A percentile compares a stretch with the other conserved stretches of the same genome.
phyloP scores from a whole-genome alignment of 2,888 invertebrate genomes.

The Lordiphosa fenestrarum region DNA sequence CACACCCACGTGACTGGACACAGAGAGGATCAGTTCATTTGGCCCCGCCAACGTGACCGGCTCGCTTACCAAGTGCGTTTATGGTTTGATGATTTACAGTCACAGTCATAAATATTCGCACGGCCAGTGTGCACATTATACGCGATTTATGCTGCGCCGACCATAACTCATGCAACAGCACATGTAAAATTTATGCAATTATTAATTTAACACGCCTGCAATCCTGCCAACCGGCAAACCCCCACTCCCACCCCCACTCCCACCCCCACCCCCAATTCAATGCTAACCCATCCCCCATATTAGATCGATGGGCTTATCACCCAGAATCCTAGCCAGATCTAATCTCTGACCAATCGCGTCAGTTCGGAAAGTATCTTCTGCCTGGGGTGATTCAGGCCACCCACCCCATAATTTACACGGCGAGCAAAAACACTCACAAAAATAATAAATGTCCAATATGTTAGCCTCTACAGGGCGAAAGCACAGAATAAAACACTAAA shows the following conservation, averaged over 20 bases:
- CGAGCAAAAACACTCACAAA: slow-evolving; percentile 73
- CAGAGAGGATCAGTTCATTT: slow-evolving; percentile 22
- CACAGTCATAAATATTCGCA: slow-evolving; percentile 79
- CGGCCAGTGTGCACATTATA: slow-evolving; percentile 78
- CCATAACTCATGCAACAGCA: slow-evolving; percentile 79
- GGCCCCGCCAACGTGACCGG: slow-evolving; percentile 19
- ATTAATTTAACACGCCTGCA: slow-evolving; percentile 79
- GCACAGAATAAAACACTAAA: slow-evolving; percentile 33
- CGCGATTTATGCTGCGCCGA: slow-evolving; percentile 77
- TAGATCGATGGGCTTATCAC: not conserved
- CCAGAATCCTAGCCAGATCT: slow-evolving; percentile 34
- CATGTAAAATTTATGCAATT: slow-evolving; percentile 81
- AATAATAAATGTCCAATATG: slow-evolving; percentile 76
- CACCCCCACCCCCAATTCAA: not conserved
- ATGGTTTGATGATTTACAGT: slow-evolving; percentile 80
- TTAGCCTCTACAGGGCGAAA: slow-evolving; percentile 55
- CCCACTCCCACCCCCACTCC: too few relatives aligned
- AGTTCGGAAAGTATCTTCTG: not conserved
- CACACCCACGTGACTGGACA: too few relatives aligned
- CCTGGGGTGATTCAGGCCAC: not conserved
- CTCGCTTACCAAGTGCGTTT: slow-evolving; percentile 74
- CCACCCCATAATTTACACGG: slow-evolving; percentile 63
- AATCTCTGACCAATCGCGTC: slow-evolving; percentile 32
- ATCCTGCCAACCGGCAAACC: slow-evolving; percentile 16
- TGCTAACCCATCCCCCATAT: not conserved